Evolutionary conservation across 2,888 invertebrate species (phyloP), one percentile per base, ranked within the genome.

Genomic region (Trichopria drosophilae): DNA sequence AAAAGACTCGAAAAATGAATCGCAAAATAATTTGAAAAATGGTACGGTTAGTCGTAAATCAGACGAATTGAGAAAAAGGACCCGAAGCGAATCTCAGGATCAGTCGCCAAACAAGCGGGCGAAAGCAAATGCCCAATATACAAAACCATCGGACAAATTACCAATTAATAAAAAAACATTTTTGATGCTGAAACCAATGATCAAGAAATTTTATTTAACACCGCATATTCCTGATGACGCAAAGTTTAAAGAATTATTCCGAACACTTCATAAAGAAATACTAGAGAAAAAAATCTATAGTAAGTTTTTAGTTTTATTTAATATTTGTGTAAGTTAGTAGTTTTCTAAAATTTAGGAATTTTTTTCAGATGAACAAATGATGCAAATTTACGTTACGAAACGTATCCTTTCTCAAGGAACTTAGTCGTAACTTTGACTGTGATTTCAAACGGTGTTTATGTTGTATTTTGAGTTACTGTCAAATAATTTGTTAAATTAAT

Each of bases 351-450:
- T 45, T 29, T 35, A 31, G 34, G 36, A 37, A 65, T 61, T 58
- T 55, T 77, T 82, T 79, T 50, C 79, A 85, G 85, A 83, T 74
- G 82, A 84, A 72, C 78, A 78, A 29, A 81, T 82, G 55, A 83
- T 85, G 55, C 80, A 81, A 62, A 70, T 80, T 60, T 78, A 82
- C 62, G 77, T 85, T 22, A 48, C n/a, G 69, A 39, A 82, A 81
- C 62, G 73, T 80, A 55, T 57, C 49, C 43, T 26, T 16, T 45
- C 24, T 41, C 31, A 31, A n/a, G n/a, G n/a, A n/a, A n/a, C n/a
- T n/a, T n/a, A n/a, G n/a, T n/a, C n/a, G n/a, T n/a, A n/a, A n/a
- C n/a, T n/a, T n/a, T n/a, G n/a, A n/a, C n/a, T n/a, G n/a, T n/a
- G n/a, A n/a, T n/a, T n/a, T n/a, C n/a, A n/a, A n/a, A n/a, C n/a